Conservation (phyloP, 2,113 vertebrate genomes). For the Monopterus albus region DNA sequence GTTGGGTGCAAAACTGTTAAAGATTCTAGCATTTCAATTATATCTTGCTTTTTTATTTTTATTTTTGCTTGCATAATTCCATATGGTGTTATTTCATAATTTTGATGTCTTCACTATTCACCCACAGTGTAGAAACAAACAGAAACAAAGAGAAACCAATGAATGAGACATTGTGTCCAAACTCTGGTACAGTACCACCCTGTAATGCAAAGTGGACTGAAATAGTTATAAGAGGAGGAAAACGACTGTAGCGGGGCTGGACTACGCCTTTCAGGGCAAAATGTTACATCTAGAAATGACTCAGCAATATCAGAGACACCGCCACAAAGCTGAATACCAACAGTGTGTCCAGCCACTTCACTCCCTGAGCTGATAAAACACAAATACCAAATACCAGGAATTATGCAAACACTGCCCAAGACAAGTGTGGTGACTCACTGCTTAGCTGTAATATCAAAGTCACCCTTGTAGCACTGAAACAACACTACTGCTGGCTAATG, state of each 20-base stretch:
- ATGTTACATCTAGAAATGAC: neutral
- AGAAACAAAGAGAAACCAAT: no score
- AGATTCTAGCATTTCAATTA: no score
- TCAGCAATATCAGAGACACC: no score
- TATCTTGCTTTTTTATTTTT: no score
- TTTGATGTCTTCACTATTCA: no score
- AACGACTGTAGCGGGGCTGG: neutral
- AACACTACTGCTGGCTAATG: neutral
- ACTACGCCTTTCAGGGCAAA: no score
- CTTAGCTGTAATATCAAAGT: neutral
- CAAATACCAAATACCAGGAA: neutral
- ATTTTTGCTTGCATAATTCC: no score
- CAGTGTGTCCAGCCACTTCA: neutral
- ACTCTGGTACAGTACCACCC: no score
- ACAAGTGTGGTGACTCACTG: conserved; percentile 29
- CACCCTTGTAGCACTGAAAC: neutral
- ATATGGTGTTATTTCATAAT: no score
- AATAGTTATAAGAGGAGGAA: neutral
- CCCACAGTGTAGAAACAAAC: no score
- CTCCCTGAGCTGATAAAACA: conserved; percentile 28
- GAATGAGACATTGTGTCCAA: no score
- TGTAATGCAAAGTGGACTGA: neutral
- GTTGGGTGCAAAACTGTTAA: no score
- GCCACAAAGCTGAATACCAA: neutral
- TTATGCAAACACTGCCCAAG: conserved; percentile 10